These are phyloP conservation scores for Mugil cephalus DNA, from an alignment of 2,113 vertebrate species.

Conservation along the genomic window DNA sequence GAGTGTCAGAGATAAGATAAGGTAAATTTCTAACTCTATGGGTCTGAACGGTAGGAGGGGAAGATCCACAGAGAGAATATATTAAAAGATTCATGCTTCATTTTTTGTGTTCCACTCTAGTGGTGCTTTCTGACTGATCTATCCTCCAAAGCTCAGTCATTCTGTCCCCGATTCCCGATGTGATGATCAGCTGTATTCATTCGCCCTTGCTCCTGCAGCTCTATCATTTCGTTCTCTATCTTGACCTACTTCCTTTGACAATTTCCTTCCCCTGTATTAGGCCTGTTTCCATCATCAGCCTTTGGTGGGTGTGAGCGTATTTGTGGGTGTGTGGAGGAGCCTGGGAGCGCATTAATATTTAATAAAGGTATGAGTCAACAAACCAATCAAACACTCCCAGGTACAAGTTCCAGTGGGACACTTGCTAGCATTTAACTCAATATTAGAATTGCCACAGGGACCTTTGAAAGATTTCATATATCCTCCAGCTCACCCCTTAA, in stretches of 20 bases:
- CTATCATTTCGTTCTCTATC: constrained; percentile 38
- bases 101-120: neutral
- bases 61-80: no score
- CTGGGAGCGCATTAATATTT: constrained; percentile 25
- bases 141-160: constrained; percentile 25
- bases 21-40: no score
- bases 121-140: constrained; percentile 35
- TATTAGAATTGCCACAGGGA: constrained; percentile 10
- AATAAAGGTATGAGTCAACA: constrained; percentile 22
- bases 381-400: constrained; percentile 18
- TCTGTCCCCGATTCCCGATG: constrained; percentile 4
- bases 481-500: constrained; percentile 15
- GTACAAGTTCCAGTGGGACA: constrained; percentile 15
- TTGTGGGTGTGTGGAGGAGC: neutral
- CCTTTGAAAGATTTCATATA: neutral
- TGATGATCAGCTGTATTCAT: constrained; percentile 17
- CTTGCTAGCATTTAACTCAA: constrained; percentile 15
- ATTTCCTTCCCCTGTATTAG: constrained; percentile 25
- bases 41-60: no score
- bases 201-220: constrained; percentile 10
- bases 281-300: neutral
- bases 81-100: neutral
- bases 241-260: constrained; percentile 51
- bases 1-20: no score
- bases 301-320: neutral